Evolutionary conservation across 2,888 invertebrate species (phyloP), one percentile per base, ranked within the genome.

Genomic region (Pterostichus niger): DNA sequence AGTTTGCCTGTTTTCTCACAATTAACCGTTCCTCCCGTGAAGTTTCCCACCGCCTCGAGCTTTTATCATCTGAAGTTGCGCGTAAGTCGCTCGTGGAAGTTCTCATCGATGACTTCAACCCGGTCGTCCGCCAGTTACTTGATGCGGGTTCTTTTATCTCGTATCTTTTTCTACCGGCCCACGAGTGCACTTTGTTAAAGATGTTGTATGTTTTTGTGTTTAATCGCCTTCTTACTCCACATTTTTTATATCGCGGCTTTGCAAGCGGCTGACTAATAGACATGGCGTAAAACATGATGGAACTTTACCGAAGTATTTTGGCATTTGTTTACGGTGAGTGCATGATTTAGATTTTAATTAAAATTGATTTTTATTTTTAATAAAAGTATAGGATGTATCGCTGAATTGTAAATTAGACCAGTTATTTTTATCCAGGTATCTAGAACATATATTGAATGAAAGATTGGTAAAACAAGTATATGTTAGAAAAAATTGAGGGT

Each of bases 171-270:
- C 31, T 6, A 10, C n/a, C 15, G 49, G 44, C 24, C 49, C 44
- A 46, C 46, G 44, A 73, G 73, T 73, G 49, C 73, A 73, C 73
- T 73, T 73, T 49, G 73, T 73, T 73, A 73, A 73, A 73, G 73
- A 73, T 73, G 73, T 73, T 73, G 44, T 73, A 73, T 17, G 73
- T 73, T 73, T 73, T 73, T 73, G 59, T 17, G 73, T 73, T 73
- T 49, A 64, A 64, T 64, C 64, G 64, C 64, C 64, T 64, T 64
- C 64, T 64, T 64, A 64, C 64, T 64, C 13, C 9, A 9, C 31
- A 13, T n/a, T 64, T 64, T 64, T 64, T 64, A 6, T 64, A 64
- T 33, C 64, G 33, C 35, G 13, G 64, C 64, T 64, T 33, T 64
- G 35, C 49, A 64, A 35, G 31, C 64, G 33, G 6, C 49, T 64